Conservation (phyloP, 2,888 invertebrate genomes). For the Agrilus cyanescens region DNA sequence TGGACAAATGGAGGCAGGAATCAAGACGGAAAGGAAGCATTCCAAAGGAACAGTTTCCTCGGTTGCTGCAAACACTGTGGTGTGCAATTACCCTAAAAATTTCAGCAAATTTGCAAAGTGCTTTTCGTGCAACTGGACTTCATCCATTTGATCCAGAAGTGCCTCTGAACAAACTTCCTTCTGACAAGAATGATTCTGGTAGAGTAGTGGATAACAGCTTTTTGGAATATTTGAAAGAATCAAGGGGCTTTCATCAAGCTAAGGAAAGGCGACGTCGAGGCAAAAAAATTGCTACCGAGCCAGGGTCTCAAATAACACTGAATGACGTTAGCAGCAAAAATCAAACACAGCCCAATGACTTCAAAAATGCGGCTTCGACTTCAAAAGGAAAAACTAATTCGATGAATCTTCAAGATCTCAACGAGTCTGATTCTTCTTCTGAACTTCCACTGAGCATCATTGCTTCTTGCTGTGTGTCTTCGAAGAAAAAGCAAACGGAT, state of each 20-base stretch:
- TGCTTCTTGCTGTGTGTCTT: no score
- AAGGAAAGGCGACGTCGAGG: no score
- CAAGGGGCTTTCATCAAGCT: constrained; percentile 3
- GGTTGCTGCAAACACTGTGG: constrained; percentile 7
- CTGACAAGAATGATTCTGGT: constrained; percentile 1
- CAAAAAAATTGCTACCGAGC: no score
- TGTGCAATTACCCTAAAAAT: constrained; percentile 2
- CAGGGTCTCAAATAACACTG: no score
- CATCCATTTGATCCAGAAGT: constrained; percentile 8
- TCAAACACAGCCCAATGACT: no score
- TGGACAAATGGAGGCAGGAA: constrained; percentile 9
- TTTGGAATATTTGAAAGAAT: constrained; percentile 4
- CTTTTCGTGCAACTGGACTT: constrained; percentile 8
- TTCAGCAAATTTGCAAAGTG: constrained; percentile 3
- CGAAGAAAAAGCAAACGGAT: no score
- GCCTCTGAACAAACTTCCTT: constrained; percentile 4
- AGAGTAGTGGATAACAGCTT: constrained; percentile 3
- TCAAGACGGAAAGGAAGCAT: constrained; percentile 7
- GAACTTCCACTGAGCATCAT: no score
- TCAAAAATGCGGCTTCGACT: no score
- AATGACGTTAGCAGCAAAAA: no score
- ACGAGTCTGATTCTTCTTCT: no score
- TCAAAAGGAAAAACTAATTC: no score
- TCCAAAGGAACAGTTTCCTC: constrained; percentile 11
- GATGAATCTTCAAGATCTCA: no score